A percentile compares a stretch with the other conserved stretches of the same genome.
Evolutionary conservation across 1,140 invertebrate genomes (phyloP).

Genomic region (Macrobrachium nipponense): DNA sequence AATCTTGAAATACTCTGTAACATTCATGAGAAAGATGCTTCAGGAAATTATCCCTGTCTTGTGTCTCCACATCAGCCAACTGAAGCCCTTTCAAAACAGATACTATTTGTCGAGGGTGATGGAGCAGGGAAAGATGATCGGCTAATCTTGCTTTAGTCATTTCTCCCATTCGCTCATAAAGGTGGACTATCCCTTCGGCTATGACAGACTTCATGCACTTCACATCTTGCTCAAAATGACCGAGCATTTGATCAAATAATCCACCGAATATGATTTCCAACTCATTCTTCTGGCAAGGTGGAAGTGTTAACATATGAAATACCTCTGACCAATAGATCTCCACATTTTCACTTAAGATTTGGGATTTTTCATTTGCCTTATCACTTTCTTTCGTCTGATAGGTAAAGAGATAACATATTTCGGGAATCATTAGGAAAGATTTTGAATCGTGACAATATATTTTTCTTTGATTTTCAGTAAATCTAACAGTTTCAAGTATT

Average conservation of each 20-base stretch:
- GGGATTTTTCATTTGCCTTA: constrained; percentile 38
- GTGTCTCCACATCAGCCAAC: constrained; percentile 45
- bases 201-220: constrained; percentile 47
- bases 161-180: constrained; percentile 40
- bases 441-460: constrained; percentile 36
- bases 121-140: constrained; percentile 37
- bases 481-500: constrained; percentile 41
- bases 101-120: constrained; percentile 45
- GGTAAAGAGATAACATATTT: constrained; percentile 44
- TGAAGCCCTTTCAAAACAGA: constrained; percentile 49
- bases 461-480: constrained; percentile 27
- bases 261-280: constrained; percentile 38
- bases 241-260: constrained; percentile 39
- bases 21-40: constrained; percentile 46
- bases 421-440: constrained; percentile 36
- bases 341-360: constrained; percentile 35
- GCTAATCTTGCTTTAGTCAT: constrained; percentile 26
- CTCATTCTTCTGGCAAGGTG: constrained; percentile 26
- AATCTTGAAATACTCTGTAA: constrained; percentile 52
- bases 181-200: constrained; percentile 45
- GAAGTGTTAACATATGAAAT: constrained; percentile 32
- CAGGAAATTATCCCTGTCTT: constrained; percentile 53
- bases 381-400: constrained; percentile 31
- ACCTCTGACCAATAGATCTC: constrained; percentile 34
- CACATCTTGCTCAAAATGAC: constrained; percentile 54